Base-by-base conservation (phyloP, 2,888 invertebrate species). In the Argyra leucocephala region DNA sequence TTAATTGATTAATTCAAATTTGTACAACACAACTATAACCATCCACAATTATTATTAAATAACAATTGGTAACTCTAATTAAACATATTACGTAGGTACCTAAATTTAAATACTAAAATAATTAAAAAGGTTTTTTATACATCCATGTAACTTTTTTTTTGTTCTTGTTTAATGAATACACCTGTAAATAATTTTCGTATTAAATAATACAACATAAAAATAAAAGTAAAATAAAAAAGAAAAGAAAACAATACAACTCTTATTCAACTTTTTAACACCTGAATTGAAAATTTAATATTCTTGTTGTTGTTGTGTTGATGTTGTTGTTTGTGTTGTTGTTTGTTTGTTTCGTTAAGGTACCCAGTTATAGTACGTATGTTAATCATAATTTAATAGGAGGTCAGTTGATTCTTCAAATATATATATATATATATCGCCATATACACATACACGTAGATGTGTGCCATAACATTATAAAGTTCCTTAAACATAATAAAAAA, bases 341-440 rank as follows among this genome's bases (percentile, higher is more conserved):
- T 31, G 7, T 31, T 31, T 31, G 31, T 7, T 31, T 31, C 12
- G 31, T 31, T n/a, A n/a, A n/a, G n/a, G n/a, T n/a, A 7, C 31
- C 7, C 31, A 31, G 31, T 12, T n/a, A 31, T 26, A 26, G 18
- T 18, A 48, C 15, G 48, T 48, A 48, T 18, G 48, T 48, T 48
- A 48, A 48, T 48, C 48, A 48, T 48, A 15, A 48, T 18, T 48
- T 48, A 48, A 48, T 48, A 48, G 48, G 48, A 48, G 48, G 48
- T 48, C 48, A 48, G 48, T 48, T 48, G 48, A 18, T 48, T 48
- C 4, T 26, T 26, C 26, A 31, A 10, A 31, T 31, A 10, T 31
- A 6, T 6, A 7, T 31, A 31, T 12, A 31, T 31, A 31, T 12
- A 31, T 31, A 31, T 31, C 26, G n/a, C n/a, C n/a, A n/a, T n/a